Evolutionary conservation across 2,797 vertebrate species (phyloP), one percentile per base, ranked within the genome.

Genomic region (Cheirogaleus major): DNA sequence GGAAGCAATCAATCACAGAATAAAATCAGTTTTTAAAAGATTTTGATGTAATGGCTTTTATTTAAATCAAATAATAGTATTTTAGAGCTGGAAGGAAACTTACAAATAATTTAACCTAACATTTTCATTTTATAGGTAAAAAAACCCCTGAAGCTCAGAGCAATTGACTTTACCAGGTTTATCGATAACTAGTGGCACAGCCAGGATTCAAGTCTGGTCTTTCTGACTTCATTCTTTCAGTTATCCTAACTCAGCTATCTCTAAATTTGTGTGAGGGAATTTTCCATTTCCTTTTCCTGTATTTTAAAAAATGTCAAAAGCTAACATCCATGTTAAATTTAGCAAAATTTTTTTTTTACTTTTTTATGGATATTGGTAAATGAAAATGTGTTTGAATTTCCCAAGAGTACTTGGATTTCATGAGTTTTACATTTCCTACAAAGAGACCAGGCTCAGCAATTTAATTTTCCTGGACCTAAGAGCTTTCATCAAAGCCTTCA

Each of bases 401-500:
- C 93, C 96, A 69, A 86, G 81, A 67, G 85, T 76, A 93, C 79
- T 95, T 86, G 63, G 93, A 91, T 97, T 94, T 95, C 89, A 83
- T 80, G 90, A 96, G 90, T 85, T 95, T 95, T 91, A 93, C 61
- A 73, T 96, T 97, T 95, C 63, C 48, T 76, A 86, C 78, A 70
- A 90, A 95, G 78, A 65, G 79, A 43, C 48, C 92, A 82, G n/a
- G 63, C 89, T 94, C 82, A 72, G 63, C 78, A 97, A 97, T 95
- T 97, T 95, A 97, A 97, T 97, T 97, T 97, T 95, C 95, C 35
- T 76, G 95, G 93, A 11, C 96, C 82, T 57, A 93, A 97, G 82
- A 95, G 94, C 94, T 97, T 95, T 96, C 73, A 95, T 95, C 82
- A 96, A 96, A 95, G 82, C 61, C 85, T 97, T 98, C 35, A 97